Evolutionary conservation across 2,888 invertebrate species (phyloP).

Genomic region (Acronicta psi): DNA sequence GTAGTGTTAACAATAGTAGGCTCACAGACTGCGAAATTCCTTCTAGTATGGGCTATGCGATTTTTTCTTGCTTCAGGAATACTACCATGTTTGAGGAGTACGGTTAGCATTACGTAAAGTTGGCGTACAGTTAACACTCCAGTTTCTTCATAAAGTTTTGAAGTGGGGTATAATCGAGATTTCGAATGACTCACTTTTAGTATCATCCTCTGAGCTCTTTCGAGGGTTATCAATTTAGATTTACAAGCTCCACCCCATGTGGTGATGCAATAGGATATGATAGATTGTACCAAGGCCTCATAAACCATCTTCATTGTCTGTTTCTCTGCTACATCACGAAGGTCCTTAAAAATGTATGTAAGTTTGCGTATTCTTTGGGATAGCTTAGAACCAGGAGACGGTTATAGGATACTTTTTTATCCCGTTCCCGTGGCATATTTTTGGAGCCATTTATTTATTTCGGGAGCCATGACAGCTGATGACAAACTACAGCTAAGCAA

Average conservation of each 20-base stretch:
- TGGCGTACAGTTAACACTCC: conserved; percentile 2
- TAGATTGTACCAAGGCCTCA: conserved; percentile 15
- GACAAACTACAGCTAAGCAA: too few relatives aligned
- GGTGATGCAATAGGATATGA: conserved; percentile 12
- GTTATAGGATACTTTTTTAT: too few relatives aligned
- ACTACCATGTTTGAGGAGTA: not conserved
- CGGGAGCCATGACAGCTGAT: too few relatives aligned
- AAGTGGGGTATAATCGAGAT: conserved; percentile 4
- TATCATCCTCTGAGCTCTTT: conserved; percentile 13
- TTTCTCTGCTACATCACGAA: conserved; percentile 16
- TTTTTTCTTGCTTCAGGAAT: too few relatives aligned
- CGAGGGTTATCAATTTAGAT: conserved; percentile 10
- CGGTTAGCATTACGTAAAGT: conserved; percentile 1
- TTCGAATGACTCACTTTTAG: conserved; percentile 6
- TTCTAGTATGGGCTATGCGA: too few relatives aligned
- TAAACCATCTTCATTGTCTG: conserved; percentile 10
- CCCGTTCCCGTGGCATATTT: too few relatives aligned
- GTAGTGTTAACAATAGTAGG: too few relatives aligned
- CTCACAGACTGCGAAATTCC: too few relatives aligned
- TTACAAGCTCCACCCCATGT: conserved; percentile 2
- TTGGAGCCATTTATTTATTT: too few relatives aligned
- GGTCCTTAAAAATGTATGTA: conserved; percentile 16
- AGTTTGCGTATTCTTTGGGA: conserved; percentile 15
- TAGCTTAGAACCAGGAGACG: not conserved
- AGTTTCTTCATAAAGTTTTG: conserved; percentile 2